Evolutionary conservation across 92 coral and sea anemone species (phyloP), one percentile per base, ranked within the genome.

Genomic region (Umimayanthus chanpuru): DNA sequence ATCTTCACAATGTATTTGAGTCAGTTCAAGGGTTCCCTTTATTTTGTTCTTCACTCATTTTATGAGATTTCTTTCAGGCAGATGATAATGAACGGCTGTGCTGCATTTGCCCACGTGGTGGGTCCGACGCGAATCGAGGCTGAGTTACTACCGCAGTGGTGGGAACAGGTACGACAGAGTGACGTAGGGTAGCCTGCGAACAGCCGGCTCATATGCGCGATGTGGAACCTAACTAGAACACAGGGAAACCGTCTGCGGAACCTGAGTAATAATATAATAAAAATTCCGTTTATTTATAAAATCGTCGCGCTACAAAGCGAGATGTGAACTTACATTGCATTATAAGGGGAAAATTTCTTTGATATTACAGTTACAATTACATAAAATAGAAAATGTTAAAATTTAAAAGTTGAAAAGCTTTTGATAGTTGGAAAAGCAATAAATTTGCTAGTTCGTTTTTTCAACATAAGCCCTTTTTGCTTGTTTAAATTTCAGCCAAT

Each of bases 31-130:
- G 23, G 23, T 61, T 8, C 21, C 68, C 21, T 61, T 61, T 32
- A 32, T 43, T 43, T 43, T 43, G 49, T 10, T 38, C 44, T 64
- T 9, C 7, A 3, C 38, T 82, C 16, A 9, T 21, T 58, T 21
- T 39, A 23, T 67, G 36, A 53, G 58, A 16, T 50, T 23, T 25
- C 61, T 70, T 61, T 77, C 74, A 97, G 99, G 73, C 99, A 93
- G 81, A 97, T 97, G 99, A 97, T 97, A 56, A 97, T 97, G 93
- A 97, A 93, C 88, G 99, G 99, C 14, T 97, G 99, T 82, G 95
- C 99, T 56, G 98, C 99, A 9, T 97, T 97, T 82, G 99, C 99
- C 39, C 97, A 97, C 56, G 95, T 92, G 65, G 98, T 97, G 39
- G 99, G 94, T 68, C 89, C 98, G 61, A 91, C 98, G 26, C 94